Conservation (phyloP, 2,888 invertebrate genomes). For the Aricia artaxerxes region DNA sequence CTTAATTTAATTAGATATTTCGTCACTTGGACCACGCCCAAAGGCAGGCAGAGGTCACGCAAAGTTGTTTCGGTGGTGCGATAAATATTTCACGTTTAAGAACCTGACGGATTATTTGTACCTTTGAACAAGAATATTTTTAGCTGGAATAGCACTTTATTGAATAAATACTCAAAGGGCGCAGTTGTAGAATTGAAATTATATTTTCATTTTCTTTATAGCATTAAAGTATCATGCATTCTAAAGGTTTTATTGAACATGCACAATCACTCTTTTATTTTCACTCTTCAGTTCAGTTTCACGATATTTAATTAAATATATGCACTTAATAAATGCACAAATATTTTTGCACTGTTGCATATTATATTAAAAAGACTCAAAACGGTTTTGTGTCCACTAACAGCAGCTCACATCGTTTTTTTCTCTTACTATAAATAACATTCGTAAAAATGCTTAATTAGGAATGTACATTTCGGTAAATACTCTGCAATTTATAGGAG, state of each 20-base stretch:
- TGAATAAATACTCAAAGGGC: background rate
- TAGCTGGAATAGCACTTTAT: background rate
- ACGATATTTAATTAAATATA: too few species aligned
- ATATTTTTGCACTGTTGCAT: too few species aligned
- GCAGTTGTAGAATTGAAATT: background rate
- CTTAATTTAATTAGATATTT: background rate
- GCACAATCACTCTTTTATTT: too few species aligned
- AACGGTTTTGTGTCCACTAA: background rate
- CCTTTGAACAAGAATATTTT: conserved; percentile 1
- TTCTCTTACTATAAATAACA: background rate
- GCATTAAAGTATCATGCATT: background rate
- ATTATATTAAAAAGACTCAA: background rate
- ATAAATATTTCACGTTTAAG: conserved; percentile 27
- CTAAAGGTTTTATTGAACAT: too few species aligned
- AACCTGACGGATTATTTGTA: conserved; percentile 17
- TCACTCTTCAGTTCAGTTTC: too few species aligned
- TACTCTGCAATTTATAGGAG: conserved; percentile 9
- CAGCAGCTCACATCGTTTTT: background rate
- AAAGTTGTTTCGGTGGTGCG: conserved; percentile 21
- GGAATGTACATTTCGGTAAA: background rate
- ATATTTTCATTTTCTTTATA: background rate
- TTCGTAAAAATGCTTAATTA: background rate
- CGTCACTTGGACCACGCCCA: conserved; percentile 28
- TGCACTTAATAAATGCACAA: too few species aligned
- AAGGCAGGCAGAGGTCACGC: conserved; percentile 28